These are phyloP conservation scores for Diarsia dahlii DNA, from an alignment of 2,888 invertebrate genomes.

Conservation along the genomic window DNA sequence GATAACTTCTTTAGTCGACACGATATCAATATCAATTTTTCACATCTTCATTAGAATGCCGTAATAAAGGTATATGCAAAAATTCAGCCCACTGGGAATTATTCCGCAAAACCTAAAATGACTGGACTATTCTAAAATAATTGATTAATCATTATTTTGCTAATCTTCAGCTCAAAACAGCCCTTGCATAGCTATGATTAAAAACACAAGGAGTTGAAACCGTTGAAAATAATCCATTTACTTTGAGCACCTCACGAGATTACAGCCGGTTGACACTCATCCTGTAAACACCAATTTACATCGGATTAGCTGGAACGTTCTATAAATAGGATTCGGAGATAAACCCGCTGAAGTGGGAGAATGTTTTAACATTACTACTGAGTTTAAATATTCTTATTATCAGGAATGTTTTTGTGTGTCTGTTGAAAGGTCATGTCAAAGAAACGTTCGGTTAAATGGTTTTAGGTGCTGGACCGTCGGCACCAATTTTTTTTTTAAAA, in stretches of 20 bases:
- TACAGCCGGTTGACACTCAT: conserved; percentile 51
- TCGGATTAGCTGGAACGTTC: conserved; percentile 50
- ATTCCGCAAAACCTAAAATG: too few relatives aligned
- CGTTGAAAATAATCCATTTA: conserved; percentile 68
- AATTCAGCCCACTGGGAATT: too few relatives aligned
- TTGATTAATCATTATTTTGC: neutral
- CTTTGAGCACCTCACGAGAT: conserved; percentile 66
- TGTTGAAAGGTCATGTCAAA: neutral
- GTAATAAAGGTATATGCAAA: too few relatives aligned
- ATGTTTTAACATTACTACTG: too few relatives aligned
- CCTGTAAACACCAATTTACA: conserved; percentile 60
- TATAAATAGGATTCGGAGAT: conserved; percentile 36
- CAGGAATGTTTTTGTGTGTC: neutral
- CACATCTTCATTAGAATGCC: too few relatives aligned
- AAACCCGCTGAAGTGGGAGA: conserved; percentile 5
- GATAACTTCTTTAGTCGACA: too few relatives aligned
- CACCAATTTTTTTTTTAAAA: too few relatives aligned
- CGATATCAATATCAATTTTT: too few relatives aligned
- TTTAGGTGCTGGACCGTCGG: too few relatives aligned
- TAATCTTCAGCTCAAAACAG: neutral
- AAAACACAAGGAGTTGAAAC: conserved; percentile 20
- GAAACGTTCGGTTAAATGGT: neutral
- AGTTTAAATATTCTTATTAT: neutral
- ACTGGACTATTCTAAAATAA: too few relatives aligned
- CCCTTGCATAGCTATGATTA: neutral